phyloP scores from a whole-genome alignment of 2,113 vertebrate species.

The Oryzias javanicus region DNA sequence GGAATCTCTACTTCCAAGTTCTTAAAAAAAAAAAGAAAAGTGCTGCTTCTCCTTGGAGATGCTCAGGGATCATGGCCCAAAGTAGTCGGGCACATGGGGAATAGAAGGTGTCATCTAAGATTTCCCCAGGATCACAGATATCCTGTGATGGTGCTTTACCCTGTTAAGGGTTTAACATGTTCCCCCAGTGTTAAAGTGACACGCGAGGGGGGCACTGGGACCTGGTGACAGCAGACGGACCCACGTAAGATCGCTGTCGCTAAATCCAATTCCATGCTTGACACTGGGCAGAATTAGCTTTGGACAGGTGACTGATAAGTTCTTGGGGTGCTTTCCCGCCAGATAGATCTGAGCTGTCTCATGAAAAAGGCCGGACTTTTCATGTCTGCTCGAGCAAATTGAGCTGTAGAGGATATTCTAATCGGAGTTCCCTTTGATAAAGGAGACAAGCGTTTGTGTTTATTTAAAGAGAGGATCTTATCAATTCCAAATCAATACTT shows the following conservation, averaged over 20 bases:
- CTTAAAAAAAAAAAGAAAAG: neutral
- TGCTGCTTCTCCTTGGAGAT: constrained; percentile 30
- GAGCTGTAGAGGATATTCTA: constrained; percentile 41
- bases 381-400: constrained; percentile 22
- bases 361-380: neutral
- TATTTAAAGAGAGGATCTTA: constrained; percentile 55
- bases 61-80: constrained; percentile 22
- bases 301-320: constrained; percentile 75
- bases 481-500: constrained; percentile 72
- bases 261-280: constrained; percentile 75
- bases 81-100: constrained; percentile 40
- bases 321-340: constrained; percentile 37
- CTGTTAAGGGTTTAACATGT: constrained; percentile 63
- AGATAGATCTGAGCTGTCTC: constrained; percentile 40
- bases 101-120: constrained; percentile 64
- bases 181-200: constrained; percentile 70
- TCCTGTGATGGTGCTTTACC: constrained; percentile 59
- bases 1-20: constrained; percentile 32
- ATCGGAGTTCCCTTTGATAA: constrained; percentile 48
- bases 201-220: constrained; percentile 62
- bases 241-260: constrained; percentile 48
- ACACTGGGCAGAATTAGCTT: constrained; percentile 72
- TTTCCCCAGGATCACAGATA: constrained; percentile 56
- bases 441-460: constrained; percentile 28
- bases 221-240: constrained; percentile 66